These are phyloP conservation scores for Ennomos fuscantarius DNA, from an alignment of 2,888 invertebrate genomes.

Conservation along the genomic window DNA sequence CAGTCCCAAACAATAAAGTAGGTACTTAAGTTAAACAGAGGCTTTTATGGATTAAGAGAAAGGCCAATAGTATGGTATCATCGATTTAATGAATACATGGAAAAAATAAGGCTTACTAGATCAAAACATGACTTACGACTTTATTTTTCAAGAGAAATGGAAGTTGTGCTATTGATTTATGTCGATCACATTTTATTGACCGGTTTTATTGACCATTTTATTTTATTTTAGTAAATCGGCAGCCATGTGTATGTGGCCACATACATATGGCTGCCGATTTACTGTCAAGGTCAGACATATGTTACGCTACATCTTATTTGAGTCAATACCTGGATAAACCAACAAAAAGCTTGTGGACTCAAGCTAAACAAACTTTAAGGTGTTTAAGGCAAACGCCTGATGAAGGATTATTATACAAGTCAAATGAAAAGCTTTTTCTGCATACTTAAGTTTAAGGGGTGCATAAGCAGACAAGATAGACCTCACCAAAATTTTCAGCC, in stretches of 20 bases:
- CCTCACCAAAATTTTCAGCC: no score
- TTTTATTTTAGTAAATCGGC: slow-evolving; percentile 2
- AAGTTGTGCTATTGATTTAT: neutral
- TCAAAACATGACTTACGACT: slow-evolving; percentile 1
- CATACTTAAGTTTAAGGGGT: no score
- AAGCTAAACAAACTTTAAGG: slow-evolving; percentile 14
- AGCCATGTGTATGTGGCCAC: slow-evolving; percentile 3
- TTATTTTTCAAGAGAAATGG: neutral
- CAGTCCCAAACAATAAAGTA: neutral
- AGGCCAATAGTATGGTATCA: slow-evolving; percentile 6
- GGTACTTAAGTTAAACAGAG: no score
- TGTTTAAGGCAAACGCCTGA: slow-evolving; percentile 16
- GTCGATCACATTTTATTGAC: slow-evolving; percentile 1
- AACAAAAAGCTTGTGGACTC: slow-evolving; percentile 9
- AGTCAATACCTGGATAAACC: slow-evolving; percentile 22
- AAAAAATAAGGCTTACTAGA: neutral
- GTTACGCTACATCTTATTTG: slow-evolving; percentile 21
- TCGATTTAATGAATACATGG: slow-evolving; percentile 5
- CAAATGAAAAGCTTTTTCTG: neutral
- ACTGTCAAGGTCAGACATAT: slow-evolving; percentile 1
- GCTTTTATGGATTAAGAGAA: slow-evolving; percentile 28
- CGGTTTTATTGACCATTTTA: neutral
- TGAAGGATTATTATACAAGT: neutral
- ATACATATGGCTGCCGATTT: no score
- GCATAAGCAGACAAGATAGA: no score